These are phyloP conservation scores for Agrypnia vestita DNA, from an alignment of 1,140 invertebrate genomes.

Conservation along the genomic window DNA sequence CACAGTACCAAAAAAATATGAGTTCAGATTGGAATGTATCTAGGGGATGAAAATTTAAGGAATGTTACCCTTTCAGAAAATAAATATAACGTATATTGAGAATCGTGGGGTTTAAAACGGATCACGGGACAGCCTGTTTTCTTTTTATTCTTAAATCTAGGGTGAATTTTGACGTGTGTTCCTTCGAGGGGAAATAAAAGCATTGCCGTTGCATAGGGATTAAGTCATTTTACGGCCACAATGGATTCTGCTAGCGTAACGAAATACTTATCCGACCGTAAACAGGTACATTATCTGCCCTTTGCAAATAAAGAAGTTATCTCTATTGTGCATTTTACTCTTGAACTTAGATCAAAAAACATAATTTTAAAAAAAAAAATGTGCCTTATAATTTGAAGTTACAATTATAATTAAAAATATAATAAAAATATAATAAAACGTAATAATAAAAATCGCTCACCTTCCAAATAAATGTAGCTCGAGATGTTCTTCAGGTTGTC, in stretches of 20 bases:
- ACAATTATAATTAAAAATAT: no score
- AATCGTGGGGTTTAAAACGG: not conserved
- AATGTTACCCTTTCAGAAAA: no score
- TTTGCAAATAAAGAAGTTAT: slow-evolving; percentile 34
- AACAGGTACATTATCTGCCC: slow-evolving; percentile 40
- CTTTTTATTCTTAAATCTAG: not conserved
- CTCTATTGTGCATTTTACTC: slow-evolving; percentile 5
- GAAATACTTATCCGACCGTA: slow-evolving; percentile 51
- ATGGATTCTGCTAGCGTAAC: slow-evolving; percentile 42
- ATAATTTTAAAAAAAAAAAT: not conserved
- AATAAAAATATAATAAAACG: no score
- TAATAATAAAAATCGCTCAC: slow-evolving; percentile 78
- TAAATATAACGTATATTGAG: no score
- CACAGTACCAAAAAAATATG: no score
- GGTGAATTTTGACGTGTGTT: slow-evolving; percentile 54
- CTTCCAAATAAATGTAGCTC: slow-evolving; percentile 82
- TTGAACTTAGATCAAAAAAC: not conserved
- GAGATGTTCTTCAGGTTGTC: slow-evolving; percentile 81
- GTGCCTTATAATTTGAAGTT: not conserved
- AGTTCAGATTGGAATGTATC: no score
- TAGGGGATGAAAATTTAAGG: no score
- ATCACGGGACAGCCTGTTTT: not conserved
- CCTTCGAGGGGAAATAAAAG: slow-evolving; percentile 21
- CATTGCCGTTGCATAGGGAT: slow-evolving; percentile 40
- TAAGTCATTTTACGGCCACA: slow-evolving; percentile 53